Conservation (phyloP, 92 coral and sea anemone genomes). For the Palythoa heliodiscus region DNA sequence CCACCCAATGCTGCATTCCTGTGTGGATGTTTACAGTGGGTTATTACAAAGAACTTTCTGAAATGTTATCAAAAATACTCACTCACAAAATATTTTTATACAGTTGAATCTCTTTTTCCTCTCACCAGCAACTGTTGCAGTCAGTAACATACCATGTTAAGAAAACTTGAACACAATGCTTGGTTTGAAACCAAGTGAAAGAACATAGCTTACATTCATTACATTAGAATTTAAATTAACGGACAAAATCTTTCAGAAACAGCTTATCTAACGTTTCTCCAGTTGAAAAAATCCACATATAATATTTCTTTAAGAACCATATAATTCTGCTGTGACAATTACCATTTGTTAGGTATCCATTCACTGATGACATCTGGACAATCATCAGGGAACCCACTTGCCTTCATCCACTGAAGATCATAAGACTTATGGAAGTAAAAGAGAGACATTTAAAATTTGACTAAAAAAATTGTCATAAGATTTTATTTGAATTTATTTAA, state of each 20-base stretch:
- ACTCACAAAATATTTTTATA: neutral
- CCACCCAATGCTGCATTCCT: conserved; percentile 21
- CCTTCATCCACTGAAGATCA: conserved; percentile 32
- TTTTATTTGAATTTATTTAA: neutral
- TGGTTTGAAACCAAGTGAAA: too few relatives aligned
- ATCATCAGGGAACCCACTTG: conserved; percentile 9
- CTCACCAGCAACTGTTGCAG: too few relatives aligned
- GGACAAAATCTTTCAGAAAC: too few relatives aligned
- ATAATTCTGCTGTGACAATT: neutral
- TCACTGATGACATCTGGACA: conserved; percentile 16
- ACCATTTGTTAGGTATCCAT: conserved; percentile 29
- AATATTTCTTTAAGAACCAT: neutral
- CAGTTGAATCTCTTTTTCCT: neutral
- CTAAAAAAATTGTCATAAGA: neutral
- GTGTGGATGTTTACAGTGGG: conserved; percentile 24
- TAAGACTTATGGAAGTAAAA: conserved; percentile 26
- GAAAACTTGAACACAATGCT: too few relatives aligned
- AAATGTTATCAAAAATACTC: neutral
- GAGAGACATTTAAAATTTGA: conserved; percentile 19
- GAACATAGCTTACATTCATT: too few relatives aligned
- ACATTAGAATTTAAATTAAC: too few relatives aligned
- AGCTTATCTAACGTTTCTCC: too few relatives aligned
- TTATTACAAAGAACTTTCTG: neutral
- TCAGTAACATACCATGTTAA: too few relatives aligned
- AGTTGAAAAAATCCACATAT: too few relatives aligned